Evolutionary conservation across 2,888 invertebrate species (phyloP).

Genomic region (Drosophila mayaguana): DNA sequence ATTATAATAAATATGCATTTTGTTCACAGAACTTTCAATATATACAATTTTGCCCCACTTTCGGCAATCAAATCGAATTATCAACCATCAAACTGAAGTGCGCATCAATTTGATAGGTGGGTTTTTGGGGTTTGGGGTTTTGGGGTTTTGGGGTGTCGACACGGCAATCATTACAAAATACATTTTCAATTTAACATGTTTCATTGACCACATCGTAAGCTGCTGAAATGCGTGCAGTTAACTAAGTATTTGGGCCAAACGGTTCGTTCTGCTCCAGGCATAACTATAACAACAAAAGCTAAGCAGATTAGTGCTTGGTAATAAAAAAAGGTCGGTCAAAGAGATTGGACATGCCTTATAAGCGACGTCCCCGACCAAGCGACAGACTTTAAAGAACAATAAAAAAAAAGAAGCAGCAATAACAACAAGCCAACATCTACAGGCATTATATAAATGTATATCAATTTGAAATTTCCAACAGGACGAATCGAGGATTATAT

Average conservation of each 20-base stretch:
- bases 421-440: background rate
- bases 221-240: slow-evolving; percentile 5
- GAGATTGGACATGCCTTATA: slow-evolving; percentile 24
- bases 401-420: background rate
- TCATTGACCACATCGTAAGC: slow-evolving; percentile 6
- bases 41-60: too few relatives aligned
- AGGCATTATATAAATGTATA: slow-evolving; percentile 7
- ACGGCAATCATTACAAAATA: slow-evolving; percentile 19
- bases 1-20: slow-evolving; percentile 49
- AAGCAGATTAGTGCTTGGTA: slow-evolving; percentile 39
- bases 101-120: slow-evolving; percentile 20
- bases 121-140: background rate
- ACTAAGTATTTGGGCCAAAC: slow-evolving; percentile 16
- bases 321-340: slow-evolving; percentile 38
- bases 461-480: slow-evolving; percentile 15
- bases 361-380: slow-evolving; percentile 11
- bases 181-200: slow-evolving; percentile 7
- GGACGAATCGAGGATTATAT: slow-evolving; percentile 2
- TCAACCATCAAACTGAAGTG: background rate
- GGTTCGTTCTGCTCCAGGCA: slow-evolving; percentile 3
- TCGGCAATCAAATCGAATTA: slow-evolving; percentile 8
- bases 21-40: slow-evolving; percentile 31
- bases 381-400: slow-evolving; percentile 2
- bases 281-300: slow-evolving; percentile 39
- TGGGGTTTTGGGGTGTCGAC: background rate